These are phyloP conservation scores for Psephotus haematonotus DNA, from an alignment of 2,113 vertebrate species.

Conservation along the genomic window DNA sequence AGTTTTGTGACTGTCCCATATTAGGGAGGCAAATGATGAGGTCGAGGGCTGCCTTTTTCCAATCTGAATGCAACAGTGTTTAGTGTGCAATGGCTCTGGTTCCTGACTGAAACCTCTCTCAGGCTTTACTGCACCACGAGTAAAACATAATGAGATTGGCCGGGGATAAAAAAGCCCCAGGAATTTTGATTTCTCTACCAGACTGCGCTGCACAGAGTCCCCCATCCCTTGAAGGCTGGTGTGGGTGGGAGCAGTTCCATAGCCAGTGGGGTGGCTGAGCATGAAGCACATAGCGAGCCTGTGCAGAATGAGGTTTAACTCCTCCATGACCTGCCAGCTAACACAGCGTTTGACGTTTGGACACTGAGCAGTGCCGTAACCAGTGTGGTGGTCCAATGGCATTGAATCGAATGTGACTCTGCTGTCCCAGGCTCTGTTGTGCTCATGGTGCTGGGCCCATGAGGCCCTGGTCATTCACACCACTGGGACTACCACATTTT, in stretches of 20 bases:
- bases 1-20: neutral
- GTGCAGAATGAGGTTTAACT: neutral
- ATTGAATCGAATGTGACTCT: rapidly evolving
- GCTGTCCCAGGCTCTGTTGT: neutral
- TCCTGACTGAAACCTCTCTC: neutral
- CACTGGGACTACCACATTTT: neutral
- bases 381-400: rapidly evolving
- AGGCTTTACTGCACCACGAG: neutral
- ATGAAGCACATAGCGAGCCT: neutral
- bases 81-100: neutral
- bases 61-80: neutral
- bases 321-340: neutral
- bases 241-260: neutral
- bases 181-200: neutral
- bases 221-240: neutral
- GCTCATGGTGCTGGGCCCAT: neutral
- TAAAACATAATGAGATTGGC: neutral
- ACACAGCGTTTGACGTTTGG: neutral
- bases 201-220: neutral
- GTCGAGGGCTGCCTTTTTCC: neutral
- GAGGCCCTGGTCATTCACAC: neutral
- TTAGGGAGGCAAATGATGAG: neutral
- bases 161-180: neutral
- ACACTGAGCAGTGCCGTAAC: neutral
- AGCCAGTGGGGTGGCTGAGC: neutral